phyloP scores from a whole-genome alignment of 2,113 vertebrate species.

The Elachura formosa region DNA sequence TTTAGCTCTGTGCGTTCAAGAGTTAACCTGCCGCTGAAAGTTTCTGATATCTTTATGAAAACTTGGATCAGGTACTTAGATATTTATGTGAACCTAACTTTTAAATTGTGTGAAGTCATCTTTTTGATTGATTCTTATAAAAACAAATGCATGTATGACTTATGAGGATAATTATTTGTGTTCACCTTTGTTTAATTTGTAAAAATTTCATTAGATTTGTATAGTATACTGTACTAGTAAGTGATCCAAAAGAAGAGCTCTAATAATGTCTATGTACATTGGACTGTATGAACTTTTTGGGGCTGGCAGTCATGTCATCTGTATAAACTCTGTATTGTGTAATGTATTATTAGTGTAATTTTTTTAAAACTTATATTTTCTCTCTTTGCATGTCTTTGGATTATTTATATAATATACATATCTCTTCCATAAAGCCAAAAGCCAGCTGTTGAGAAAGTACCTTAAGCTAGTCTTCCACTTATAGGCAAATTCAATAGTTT shows the following conservation, averaged over 20 bases:
- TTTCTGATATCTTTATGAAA: not conserved
- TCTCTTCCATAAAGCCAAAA: not conserved
- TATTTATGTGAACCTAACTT: not conserved
- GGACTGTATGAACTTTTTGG: not conserved
- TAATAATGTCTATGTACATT: not conserved
- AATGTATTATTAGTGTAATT: not conserved
- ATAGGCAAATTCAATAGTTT: not conserved
- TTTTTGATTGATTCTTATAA: not conserved
- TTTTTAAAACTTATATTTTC: not conserved
- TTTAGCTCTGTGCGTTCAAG: not conserved
- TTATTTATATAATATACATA: not conserved
- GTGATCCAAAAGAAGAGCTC: not conserved
- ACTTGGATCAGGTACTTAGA: not conserved
- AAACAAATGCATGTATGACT: not conserved
- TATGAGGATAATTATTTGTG: not conserved
- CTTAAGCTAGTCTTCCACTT: not conserved
- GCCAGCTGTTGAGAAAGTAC: not conserved
- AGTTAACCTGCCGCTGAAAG: not conserved
- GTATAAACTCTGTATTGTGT: not conserved
- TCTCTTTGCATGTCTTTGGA: not conserved
- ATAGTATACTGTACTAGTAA: not conserved
- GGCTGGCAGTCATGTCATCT: not conserved
- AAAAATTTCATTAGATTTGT: not conserved
- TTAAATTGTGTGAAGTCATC: not conserved
- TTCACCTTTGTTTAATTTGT: not conserved